These are phyloP conservation scores for Puntigrus tetrazona DNA, from an alignment of 2,113 vertebrate genomes.

Conservation along the genomic window DNA sequence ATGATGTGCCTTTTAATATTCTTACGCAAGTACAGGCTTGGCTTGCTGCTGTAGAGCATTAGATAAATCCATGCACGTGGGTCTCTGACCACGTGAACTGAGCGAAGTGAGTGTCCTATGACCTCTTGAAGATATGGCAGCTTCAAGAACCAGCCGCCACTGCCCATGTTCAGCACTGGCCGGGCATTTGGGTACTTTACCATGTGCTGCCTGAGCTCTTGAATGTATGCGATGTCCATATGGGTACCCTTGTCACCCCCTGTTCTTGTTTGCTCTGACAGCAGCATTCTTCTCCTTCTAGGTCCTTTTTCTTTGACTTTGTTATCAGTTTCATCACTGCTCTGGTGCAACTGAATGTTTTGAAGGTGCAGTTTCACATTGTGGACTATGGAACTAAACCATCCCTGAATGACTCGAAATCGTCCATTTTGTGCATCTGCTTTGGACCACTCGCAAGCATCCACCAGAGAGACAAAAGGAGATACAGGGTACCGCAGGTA, in stretches of 20 bases:
- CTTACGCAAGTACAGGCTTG: constrained; percentile 80
- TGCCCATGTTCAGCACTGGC: constrained; percentile 81
- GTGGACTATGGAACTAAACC: constrained; percentile 82
- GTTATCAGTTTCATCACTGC: constrained; percentile 63
- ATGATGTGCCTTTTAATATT: constrained; percentile 78
- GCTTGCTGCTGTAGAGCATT: constrained; percentile 82
- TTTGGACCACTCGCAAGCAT: constrained; percentile 82
- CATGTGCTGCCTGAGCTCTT: constrained; percentile 78
- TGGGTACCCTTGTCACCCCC: constrained; percentile 71
- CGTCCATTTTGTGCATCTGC: constrained; percentile 71
- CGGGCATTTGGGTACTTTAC: constrained; percentile 77
- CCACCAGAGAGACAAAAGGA: constrained; percentile 79
- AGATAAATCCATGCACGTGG: constrained; percentile 85
- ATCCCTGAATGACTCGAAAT: constrained; percentile 80
- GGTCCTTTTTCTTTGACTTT: constrained; percentile 58
- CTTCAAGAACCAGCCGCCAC: constrained; percentile 86
- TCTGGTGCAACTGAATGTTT: constrained; percentile 80
- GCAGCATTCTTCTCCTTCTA: constrained; percentile 38
- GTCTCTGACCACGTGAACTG: constrained; percentile 81
- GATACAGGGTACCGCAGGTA: constrained; percentile 79
- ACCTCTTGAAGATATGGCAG: constrained; percentile 83
- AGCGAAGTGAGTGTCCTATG: constrained; percentile 77
- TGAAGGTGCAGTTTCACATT: constrained; percentile 83
- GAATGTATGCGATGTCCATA: constrained; percentile 79
- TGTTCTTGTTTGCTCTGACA: constrained; percentile 49